Conservation (phyloP, 2,888 invertebrate species). For the Chloroclysta siterata region DNA sequence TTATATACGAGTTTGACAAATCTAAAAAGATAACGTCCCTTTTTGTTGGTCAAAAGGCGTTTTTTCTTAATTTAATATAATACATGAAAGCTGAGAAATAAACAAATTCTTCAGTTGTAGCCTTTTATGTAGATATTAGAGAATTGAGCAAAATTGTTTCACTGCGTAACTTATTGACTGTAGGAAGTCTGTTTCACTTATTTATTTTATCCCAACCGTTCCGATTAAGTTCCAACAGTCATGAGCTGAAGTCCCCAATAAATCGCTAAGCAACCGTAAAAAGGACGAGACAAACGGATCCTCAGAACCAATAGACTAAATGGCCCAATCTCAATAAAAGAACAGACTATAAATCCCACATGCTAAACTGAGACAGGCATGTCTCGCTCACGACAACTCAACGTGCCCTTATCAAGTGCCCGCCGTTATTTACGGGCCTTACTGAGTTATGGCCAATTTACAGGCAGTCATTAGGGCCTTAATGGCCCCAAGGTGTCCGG, state of each 20-base stretch:
- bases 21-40: too few relatives aligned
- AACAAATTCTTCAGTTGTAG: too few relatives aligned
- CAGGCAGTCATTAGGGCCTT: conserved; percentile 83
- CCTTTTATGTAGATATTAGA: too few relatives aligned
- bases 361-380: conserved; percentile 80
- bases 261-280: conserved; percentile 6
- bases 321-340: conserved; percentile 41
- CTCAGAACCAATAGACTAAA: conserved; percentile 24
- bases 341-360: conserved; percentile 71
- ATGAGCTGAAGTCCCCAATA: neutral
- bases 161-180: too few relatives aligned
- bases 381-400: conserved; percentile 74
- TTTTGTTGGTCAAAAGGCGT: too few relatives aligned
- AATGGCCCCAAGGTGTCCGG: conserved; percentile 82
- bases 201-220: neutral
- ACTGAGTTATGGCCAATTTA: conserved; percentile 84
- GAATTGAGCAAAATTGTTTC: too few relatives aligned
- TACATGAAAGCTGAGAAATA: too few relatives aligned
- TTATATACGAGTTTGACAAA: too few relatives aligned
- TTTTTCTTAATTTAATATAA: too few relatives aligned
- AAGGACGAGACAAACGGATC: conserved; percentile 23
- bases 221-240: neutral
- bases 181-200: too few relatives aligned
- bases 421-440: conserved; percentile 77
- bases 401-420: conserved; percentile 80